phyloP scores from a whole-genome alignment of 2,113 vertebrate species.

The Hymenochirus boettgeri region DNA sequence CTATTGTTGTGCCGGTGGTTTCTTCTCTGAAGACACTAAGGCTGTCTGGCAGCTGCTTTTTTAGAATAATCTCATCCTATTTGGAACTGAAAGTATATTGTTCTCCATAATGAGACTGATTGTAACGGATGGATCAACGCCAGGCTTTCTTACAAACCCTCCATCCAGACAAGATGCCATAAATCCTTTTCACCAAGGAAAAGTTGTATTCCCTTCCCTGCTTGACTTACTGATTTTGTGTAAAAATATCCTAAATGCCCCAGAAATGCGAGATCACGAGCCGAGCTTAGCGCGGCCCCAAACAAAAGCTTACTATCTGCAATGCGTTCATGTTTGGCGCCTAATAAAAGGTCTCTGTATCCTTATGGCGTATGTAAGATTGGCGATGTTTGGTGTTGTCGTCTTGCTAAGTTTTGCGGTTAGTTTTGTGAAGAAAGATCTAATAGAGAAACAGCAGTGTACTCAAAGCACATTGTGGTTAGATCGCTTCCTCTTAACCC shows the following conservation, averaged over 20 bases:
- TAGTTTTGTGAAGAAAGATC: conserved; percentile 25
- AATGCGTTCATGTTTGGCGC: too few species aligned
- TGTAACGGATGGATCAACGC: not conserved
- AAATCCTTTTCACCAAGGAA: too few species aligned
- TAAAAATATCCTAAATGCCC: not conserved
- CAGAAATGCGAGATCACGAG: conserved; percentile 3
- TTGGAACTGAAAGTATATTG: not conserved
- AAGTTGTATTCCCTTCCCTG: too few species aligned
- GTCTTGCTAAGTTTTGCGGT: conserved; percentile 19
- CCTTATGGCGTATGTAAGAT: not conserved
- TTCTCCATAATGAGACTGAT: not conserved
- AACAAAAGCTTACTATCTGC: too few species aligned
- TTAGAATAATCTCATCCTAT: too few species aligned
- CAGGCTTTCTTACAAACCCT: not conserved
- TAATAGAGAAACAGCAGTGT: conserved; percentile 11
- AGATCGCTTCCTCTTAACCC: conserved; percentile 18
- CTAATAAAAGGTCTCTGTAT: too few species aligned
- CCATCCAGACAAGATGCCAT: not conserved
- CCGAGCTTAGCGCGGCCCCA: too few species aligned
- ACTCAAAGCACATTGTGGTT: conserved; percentile 21
- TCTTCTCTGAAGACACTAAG: too few species aligned
- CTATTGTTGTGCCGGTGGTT: too few species aligned
- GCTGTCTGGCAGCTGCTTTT: too few species aligned
- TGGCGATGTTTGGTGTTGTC: not conserved
- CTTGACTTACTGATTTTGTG: too few species aligned